These are phyloP conservation scores for Galeruca laticollis DNA, from an alignment of 2,888 invertebrate species.

Conservation along the genomic window DNA sequence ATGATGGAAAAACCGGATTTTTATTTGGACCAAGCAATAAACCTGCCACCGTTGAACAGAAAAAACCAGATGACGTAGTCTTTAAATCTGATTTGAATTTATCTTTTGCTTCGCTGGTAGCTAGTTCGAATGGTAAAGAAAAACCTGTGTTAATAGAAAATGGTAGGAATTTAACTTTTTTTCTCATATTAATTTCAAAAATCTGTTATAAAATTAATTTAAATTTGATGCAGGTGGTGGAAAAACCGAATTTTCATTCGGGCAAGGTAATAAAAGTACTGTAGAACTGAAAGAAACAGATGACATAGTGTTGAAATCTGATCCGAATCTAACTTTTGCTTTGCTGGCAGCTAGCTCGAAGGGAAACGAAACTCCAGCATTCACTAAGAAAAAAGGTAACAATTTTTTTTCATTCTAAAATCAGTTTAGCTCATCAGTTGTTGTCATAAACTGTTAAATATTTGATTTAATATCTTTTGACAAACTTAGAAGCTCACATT, in stretches of 20 bases:
- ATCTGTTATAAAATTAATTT: no score
- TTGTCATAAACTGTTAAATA: no score
- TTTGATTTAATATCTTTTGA: no score
- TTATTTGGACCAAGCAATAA: not conserved
- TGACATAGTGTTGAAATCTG: constrained; percentile 59
- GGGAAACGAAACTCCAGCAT: constrained; percentile 46
- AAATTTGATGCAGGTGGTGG: no score
- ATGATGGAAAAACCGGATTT: no score
- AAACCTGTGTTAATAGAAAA: constrained; percentile 47
- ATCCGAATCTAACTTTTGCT: constrained; percentile 62
- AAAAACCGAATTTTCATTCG: not conserved
- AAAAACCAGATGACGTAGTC: constrained; percentile 56
- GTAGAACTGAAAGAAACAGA: constrained; percentile 51
- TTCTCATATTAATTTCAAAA: no score
- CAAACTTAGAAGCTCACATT: no score
- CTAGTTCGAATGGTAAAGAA: constrained; percentile 48
- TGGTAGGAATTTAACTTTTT: constrained; percentile 28
- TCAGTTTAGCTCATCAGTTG: no score
- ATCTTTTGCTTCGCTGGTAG: constrained; percentile 63
- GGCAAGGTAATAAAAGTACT: constrained; percentile 20
- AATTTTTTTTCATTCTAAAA: not conserved
- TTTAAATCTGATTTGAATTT: constrained; percentile 60
- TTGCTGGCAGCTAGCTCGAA: constrained; percentile 58
- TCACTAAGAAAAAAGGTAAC: constrained; percentile 39
- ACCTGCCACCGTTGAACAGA: constrained; percentile 38